phyloP scores from a whole-genome alignment of 2,888 invertebrate species.

The Melieria crassipennis region DNA sequence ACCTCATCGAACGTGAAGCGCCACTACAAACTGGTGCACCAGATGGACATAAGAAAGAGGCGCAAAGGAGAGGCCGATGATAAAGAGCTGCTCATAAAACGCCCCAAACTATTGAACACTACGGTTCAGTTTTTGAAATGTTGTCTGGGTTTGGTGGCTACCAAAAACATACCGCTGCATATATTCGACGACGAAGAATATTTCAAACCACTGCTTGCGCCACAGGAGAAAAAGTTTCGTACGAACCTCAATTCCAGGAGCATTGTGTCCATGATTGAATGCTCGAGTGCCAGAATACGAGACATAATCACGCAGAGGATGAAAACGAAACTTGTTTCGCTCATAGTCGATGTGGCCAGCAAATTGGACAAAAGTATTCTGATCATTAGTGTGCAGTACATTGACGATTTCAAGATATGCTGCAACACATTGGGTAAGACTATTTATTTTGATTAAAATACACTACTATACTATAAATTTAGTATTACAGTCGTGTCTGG shows the following conservation, averaged over 20 bases:
- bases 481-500: no score
- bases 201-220: conserved; percentile 25
- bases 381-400: conserved; percentile 18
- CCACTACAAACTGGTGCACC: conserved; percentile 2
- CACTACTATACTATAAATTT: no score
- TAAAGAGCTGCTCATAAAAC: not conserved
- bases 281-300: not conserved
- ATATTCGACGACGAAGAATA: conserved; percentile 29
- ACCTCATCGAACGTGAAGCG: not conserved
- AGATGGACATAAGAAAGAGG: not conserved
- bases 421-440: conserved; percentile 27
- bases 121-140: conserved; percentile 29
- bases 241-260: conserved; percentile 33
- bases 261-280: not conserved
- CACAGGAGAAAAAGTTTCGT: conserved; percentile 29
- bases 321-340: no score
- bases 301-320: no score
- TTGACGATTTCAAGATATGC: conserved; percentile 34
- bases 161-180: conserved; percentile 26
- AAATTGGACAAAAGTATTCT: no score
- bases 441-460: conserved; percentile 1
- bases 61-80: not conserved
- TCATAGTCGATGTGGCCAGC: no score
- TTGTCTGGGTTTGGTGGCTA: conserved; percentile 31
- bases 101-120: not conserved